These are phyloP conservation scores for Petrocephalus sullivani DNA, from an alignment of 2,797 vertebrate species.

Conservation along the genomic window DNA sequence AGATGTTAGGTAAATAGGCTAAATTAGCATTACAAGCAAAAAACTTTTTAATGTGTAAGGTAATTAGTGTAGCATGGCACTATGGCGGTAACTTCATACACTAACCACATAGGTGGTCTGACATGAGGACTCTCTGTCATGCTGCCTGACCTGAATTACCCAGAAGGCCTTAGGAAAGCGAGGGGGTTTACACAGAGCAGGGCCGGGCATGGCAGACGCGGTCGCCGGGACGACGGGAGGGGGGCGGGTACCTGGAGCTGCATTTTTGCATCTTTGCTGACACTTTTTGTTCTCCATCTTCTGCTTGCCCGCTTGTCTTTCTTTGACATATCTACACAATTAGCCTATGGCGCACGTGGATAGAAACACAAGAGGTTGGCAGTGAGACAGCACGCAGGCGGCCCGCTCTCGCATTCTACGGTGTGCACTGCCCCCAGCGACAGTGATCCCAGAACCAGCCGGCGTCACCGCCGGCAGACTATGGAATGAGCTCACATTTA, in stretches of 20 bases:
- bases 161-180: background rate
- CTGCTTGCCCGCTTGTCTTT: slow-evolving; percentile 98
- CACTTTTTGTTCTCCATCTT: slow-evolving; percentile 99
- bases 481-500: background rate
- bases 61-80: background rate
- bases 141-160: background rate
- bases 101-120: background rate
- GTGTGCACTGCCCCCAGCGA: background rate
- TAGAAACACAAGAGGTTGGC: slow-evolving; percentile 63
- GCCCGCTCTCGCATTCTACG: background rate
- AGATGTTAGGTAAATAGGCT: background rate
- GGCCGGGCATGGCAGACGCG: background rate
- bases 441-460: background rate
- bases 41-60: background rate
- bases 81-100: background rate
- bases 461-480: background rate
- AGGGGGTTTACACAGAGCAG: background rate
- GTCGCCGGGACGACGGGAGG: slow-evolving; percentile 20
- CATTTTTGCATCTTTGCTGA: slow-evolving; percentile 99
- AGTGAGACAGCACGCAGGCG: slow-evolving; percentile 46
- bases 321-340: slow-evolving; percentile 99
- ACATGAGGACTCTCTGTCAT: background rate
- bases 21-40: background rate
- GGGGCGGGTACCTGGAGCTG: slow-evolving; percentile 89
- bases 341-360: slow-evolving; percentile 83